Percentiles rank a stretch among this genome's conserved stretches.
Evolutionary conservation across 2,113 vertebrate genomes (phyloP).

Genomic region (Podocnemis expansa): DNA sequence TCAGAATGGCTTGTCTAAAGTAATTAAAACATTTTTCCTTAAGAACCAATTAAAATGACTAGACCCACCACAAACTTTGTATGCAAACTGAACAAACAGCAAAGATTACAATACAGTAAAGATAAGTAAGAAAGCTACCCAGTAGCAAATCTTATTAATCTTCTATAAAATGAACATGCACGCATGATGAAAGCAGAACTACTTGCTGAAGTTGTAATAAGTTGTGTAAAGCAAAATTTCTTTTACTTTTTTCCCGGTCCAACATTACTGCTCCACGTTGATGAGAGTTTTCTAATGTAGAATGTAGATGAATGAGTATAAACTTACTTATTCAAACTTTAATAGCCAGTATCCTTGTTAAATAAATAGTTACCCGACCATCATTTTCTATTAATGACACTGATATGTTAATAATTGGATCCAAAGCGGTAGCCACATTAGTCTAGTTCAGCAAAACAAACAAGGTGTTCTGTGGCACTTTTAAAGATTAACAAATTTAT

Average conservation of each 20-base stretch:
- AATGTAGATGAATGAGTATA: not conserved
- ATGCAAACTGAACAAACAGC: not conserved
- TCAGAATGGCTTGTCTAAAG: conserved; percentile 81
- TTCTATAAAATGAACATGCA: not conserved
- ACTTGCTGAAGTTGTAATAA: not conserved
- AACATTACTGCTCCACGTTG: not conserved
- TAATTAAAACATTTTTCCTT: conserved; percentile 79
- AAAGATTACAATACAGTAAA: not conserved
- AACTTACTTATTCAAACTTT: conserved; percentile 9
- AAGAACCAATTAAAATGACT: conserved; percentile 38
- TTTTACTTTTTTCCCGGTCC: not conserved
- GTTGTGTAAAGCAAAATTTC: not conserved
- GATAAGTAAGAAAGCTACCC: not conserved
- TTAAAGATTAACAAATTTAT: too few species aligned
- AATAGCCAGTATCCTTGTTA: conserved; percentile 50
- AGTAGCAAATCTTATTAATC: not conserved
- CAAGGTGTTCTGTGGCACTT: too few species aligned
- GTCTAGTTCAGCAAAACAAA: too few species aligned
- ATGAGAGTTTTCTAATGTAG: not conserved
- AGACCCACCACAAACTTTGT: conserved; percentile 18
- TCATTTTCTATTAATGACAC: conserved; percentile 61
- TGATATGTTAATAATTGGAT: too few species aligned
- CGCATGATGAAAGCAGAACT: not conserved
- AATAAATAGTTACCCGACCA: conserved; percentile 38
- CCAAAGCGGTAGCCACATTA: too few species aligned